Percentiles rank a stretch among this genome's conserved stretches.
Conservation (phyloP, 1,140 invertebrate genomes). For the Harpegnathos saltator region DNA sequence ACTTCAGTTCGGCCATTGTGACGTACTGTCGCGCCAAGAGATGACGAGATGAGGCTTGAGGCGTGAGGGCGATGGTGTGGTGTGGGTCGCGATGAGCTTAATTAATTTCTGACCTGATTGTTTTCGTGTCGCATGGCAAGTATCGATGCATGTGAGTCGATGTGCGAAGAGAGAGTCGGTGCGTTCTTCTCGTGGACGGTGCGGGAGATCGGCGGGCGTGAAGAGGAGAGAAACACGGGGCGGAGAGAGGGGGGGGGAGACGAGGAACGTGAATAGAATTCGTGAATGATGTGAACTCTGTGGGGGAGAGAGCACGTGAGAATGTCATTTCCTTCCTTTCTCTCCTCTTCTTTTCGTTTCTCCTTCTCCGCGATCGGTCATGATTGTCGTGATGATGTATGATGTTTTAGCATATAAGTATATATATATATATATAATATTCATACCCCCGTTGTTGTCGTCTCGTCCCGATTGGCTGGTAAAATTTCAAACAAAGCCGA, state of each 20-base stretch:
- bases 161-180: slow-evolving; percentile 11
- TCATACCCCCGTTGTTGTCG: slow-evolving; percentile 5
- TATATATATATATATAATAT: no score
- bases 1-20: no score
- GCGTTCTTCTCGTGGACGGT: neutral
- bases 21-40: neutral
- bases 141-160: slow-evolving; percentile 35
- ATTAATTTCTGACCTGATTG: slow-evolving; percentile 20
- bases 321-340: slow-evolving; percentile 26
- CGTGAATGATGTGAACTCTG: neutral
- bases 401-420: neutral
- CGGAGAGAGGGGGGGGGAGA: neutral
- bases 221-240: neutral
- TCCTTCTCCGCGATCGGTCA: neutral
- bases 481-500: slow-evolving; percentile 13
- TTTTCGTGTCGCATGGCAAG: slow-evolving; percentile 35
- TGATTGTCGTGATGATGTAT: slow-evolving; percentile 21
- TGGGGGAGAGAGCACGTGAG: neutral
- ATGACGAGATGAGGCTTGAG: slow-evolving; percentile 15
- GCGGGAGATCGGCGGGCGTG: neutral
- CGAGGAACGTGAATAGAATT: neutral
- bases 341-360: slow-evolving; percentile 30
- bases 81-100: neutral
- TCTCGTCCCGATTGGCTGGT: neutral
- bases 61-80: neutral